Conservation (phyloP, 2,113 vertebrate species). For the human region GRCh38 chr3:69057501-69058000, state of each 20-base stretch:
- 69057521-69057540: constrained; percentile 9
- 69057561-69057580: neutral
- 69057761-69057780: neutral
- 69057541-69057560: neutral
- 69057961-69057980: no score
- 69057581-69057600: neutral
- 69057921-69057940: neutral
- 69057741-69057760: neutral
- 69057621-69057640: constrained; percentile 6
- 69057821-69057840: neutral
- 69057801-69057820: neutral
- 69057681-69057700: neutral
- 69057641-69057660: neutral
- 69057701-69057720: neutral
- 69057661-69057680: constrained; percentile 7
- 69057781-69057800: neutral
- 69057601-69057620: constrained; percentile 4
- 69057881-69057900: neutral
- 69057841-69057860: neutral
- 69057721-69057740: neutral
- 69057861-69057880: neutral
- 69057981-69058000: no score
- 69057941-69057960: no score
- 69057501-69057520: neutral
- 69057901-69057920: neutral